Conservation (phyloP, 2,113 vertebrate genomes). For the Paracanthobrama guichenoti region DNA sequence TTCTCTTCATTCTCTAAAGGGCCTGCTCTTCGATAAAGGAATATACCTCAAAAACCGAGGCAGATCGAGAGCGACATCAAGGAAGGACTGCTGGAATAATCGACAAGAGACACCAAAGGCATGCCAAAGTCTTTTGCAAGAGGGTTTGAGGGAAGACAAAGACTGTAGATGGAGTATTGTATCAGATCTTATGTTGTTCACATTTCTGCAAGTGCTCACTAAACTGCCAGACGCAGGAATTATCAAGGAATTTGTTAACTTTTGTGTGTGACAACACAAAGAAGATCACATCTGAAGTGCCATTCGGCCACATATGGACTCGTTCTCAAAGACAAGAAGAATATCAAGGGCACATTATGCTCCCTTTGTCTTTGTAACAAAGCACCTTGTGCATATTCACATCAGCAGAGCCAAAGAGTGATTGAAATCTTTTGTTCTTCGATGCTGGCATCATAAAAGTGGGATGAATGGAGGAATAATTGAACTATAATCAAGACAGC, state of each 20-base stretch:
- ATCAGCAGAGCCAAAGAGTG: constrained; percentile 1
- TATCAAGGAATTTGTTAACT: not conserved
- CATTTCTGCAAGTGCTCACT: constrained; percentile 8
- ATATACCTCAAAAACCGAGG: constrained; percentile 53
- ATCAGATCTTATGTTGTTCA: not conserved
- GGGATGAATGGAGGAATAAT: constrained; percentile 16
- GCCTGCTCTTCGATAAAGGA: constrained; percentile 63
- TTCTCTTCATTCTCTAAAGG: constrained; percentile 57
- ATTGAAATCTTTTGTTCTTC: constrained; percentile 33
- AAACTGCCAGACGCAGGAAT: not conserved
- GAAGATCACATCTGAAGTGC: not conserved
- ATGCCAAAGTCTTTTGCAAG: constrained; percentile 70
- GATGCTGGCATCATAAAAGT: constrained; percentile 11
- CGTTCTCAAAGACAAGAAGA: constrained; percentile 27
- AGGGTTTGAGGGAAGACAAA: constrained; percentile 65
- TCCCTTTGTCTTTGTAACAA: constrained; percentile 49
- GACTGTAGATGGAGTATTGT: constrained; percentile 25
- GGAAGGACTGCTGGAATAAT: constrained; percentile 62
- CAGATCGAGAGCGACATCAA: constrained; percentile 34
- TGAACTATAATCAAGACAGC: not conserved
- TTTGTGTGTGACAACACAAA: constrained; percentile 14
- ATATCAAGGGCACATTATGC: constrained; percentile 45
- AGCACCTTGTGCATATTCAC: constrained; percentile 36
- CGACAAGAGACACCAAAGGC: constrained; percentile 64
- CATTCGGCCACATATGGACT: not conserved